Base-by-base conservation (phyloP, 2,888 invertebrate species). In the Axea sp. region DNA sequence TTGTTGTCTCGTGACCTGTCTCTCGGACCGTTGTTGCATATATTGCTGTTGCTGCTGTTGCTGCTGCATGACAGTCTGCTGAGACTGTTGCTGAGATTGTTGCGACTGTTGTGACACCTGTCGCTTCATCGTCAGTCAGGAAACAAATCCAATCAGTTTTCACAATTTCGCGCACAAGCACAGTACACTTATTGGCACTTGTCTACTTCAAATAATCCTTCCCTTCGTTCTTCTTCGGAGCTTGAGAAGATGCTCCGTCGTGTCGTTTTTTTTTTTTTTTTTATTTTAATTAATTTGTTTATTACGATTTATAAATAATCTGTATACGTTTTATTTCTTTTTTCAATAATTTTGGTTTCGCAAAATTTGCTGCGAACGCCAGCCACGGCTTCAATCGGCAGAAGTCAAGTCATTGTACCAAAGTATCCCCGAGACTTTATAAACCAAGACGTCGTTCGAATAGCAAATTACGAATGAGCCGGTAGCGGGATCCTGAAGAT, bases 391-490 rank as follows among this genome's bases (percentile, higher is more conserved):
- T 82, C 88, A 88, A 82, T 88, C 91, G 92, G 92, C 92, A 92
- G 92, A 92, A 92, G 91, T 91, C 89, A 93, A 92, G 92, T 92
- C 93, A 93, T 93, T 91, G 91, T 92, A 91, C 91, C 91, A 91
- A 90, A 88, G 90, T 90, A 84, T 88, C 84, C 87, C 90, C 85
- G 86, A 86, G 85, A 86, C 84, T 86, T 84, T 83, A 82, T 82
- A 82, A 85, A 92, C 92, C 93, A 94, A 95, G 94, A 94, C 94
- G 95, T 95, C 94, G 94, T 93, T 95, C 94, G 95, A 94, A 94
- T 94, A 69, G 93, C 93, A 93, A 93, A 93, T 93, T 92, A 93
- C 92, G 92, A 93, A 93, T 93, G 93, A 93, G 93, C 83, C 84
- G 83, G 82, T 93, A 93, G 93, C 93, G 93, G 89, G 86, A 76